Percentiles rank a stretch among this genome's conserved stretches.
phyloP scores from a whole-genome alignment of 1,140 invertebrate genomes.

The Micrasema longulum region DNA sequence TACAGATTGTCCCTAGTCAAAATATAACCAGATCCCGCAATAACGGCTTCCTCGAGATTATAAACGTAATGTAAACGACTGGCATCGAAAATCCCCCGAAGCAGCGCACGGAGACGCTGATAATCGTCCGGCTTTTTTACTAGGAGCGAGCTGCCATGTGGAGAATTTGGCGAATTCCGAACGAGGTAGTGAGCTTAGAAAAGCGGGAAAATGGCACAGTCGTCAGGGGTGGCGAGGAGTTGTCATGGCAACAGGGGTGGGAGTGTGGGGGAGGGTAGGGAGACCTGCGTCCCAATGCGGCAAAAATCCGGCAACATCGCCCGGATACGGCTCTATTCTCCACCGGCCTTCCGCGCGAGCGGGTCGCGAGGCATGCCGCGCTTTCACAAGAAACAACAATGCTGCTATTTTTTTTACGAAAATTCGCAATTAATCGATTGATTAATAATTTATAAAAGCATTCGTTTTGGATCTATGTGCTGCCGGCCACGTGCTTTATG shows the following conservation, averaged over 20 bases:
- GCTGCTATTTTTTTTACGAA: no score
- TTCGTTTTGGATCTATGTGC: no score
- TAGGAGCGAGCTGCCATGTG: neutral
- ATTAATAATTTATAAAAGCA: no score
- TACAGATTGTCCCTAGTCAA: slow-evolving; percentile 26
- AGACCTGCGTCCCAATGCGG: slow-evolving; percentile 52
- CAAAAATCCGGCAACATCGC: slow-evolving; percentile 52
- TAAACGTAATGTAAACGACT: no score
- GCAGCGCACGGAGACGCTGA: neutral
- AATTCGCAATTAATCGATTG: no score
- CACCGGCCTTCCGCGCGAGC: no score
- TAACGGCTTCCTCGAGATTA: neutral
- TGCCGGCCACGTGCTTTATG: no score
- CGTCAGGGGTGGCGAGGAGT: slow-evolving; percentile 42
- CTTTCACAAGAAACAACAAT: no score
- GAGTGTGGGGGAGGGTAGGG: slow-evolving; percentile 8
- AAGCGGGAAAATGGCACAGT: slow-evolving; percentile 42
- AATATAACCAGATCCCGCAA: slow-evolving; percentile 15
- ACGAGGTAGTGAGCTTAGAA: slow-evolving; percentile 28
- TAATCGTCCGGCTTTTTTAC: neutral
- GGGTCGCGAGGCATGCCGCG: no score
- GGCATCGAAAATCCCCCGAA: neutral
- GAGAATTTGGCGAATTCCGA: slow-evolving; percentile 8
- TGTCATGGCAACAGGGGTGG: slow-evolving; percentile 22
- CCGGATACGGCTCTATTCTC: slow-evolving; percentile 34